These are phyloP conservation scores for Pyrrhosoma nymphula DNA, from an alignment of 2,888 invertebrate genomes.

Conservation along the genomic window DNA sequence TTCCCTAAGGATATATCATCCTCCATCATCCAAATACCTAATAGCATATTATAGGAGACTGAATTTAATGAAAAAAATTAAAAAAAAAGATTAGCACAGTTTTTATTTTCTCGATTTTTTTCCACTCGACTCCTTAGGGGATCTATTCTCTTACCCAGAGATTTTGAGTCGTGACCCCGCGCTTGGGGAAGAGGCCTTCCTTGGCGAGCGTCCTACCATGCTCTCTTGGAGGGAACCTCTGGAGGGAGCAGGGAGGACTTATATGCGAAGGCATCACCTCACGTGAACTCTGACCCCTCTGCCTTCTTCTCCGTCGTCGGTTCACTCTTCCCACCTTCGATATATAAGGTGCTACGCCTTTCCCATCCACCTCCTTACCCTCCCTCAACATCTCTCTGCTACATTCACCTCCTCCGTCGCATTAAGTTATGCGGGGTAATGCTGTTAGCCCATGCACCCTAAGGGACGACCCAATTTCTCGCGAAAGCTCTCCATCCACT, in stretches of 20 bases:
- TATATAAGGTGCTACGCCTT: neutral
- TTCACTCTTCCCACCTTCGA: neutral
- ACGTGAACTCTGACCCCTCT: neutral
- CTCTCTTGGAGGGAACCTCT: neutral
- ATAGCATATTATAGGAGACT: neutral
- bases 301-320: neutral
- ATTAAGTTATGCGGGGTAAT: slow-evolving; percentile 62
- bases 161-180: neutral
- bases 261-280: neutral
- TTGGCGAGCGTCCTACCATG: neutral
- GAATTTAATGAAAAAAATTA: neutral
- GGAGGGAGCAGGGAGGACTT: neutral
- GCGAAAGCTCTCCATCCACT: neutral
- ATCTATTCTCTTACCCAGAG: neutral
- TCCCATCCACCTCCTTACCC: neutral
- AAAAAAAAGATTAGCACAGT: neutral
- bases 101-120: neutral
- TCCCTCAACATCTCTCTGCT: neutral
- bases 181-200: neutral
- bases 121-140: neutral
- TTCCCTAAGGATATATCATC: no score
- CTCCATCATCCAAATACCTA: no score
- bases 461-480: slow-evolving; percentile 48
- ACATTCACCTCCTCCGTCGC: neutral
- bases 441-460: slow-evolving; percentile 46